Evolutionary conservation across 2,888 invertebrate species (phyloP).

Genomic region (Nomada lathburiana): DNA sequence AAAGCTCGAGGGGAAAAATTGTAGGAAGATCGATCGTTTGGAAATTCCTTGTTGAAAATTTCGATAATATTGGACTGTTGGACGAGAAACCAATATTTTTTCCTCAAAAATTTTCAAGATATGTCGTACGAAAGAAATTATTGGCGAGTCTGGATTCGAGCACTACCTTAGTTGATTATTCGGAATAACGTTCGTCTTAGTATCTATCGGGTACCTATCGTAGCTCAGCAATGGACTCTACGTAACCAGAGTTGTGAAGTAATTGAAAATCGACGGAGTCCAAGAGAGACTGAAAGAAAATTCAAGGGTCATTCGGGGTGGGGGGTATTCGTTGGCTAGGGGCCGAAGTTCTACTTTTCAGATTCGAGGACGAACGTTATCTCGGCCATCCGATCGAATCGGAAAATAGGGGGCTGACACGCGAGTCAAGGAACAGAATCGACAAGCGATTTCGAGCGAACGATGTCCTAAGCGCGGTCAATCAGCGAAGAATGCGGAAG

Average conservation of each 20-base stretch:
- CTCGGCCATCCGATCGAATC: conserved; percentile 6
- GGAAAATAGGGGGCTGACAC: conserved; percentile 16
- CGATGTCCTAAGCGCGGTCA: conserved; percentile 71
- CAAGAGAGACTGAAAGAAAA: background rate
- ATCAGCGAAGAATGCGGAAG: conserved; percentile 34
- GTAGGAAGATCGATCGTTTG: background rate
- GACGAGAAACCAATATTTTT: conserved; percentile 14
- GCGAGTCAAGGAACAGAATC: conserved; percentile 29
- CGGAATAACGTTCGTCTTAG: conserved; percentile 22
- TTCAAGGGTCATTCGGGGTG: too few relatives aligned
- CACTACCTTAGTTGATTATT: background rate
- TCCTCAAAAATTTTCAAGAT: background rate
- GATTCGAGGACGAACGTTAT: conserved; percentile 24
- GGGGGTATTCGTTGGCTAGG: background rate
- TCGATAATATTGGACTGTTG: conserved; percentile 33
- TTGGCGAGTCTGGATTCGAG: background rate
- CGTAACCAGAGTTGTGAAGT: background rate
- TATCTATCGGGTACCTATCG: background rate
- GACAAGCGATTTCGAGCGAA: conserved; percentile 59
- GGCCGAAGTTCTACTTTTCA: conserved; percentile 10
- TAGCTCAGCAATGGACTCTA: background rate
- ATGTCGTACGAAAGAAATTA: background rate
- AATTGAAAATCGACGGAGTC: background rate
- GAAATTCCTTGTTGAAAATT: conserved; percentile 34
- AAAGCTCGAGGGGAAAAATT: background rate